These are phyloP conservation scores for Microhierax caerulescens DNA, from an alignment of 2,797 vertebrate species.

Conservation along the genomic window DNA sequence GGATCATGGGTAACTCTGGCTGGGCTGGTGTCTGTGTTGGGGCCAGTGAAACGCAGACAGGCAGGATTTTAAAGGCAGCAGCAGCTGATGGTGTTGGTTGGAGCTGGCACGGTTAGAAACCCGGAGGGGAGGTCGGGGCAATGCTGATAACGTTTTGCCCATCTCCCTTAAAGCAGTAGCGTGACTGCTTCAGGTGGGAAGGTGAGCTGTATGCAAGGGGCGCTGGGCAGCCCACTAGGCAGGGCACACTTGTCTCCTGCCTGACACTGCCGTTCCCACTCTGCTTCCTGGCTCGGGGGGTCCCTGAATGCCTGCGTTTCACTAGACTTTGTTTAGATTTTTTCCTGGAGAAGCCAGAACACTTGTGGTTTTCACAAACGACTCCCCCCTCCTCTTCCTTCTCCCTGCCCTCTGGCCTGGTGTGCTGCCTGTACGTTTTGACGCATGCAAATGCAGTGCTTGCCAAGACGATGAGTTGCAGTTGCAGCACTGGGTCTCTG, in stretches of 20 bases:
- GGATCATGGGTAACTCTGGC: background rate
- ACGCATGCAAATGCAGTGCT: background rate
- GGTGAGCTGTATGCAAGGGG: fast-evolving
- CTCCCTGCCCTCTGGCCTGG: conserved; percentile 26
- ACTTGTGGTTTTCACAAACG: conserved; percentile 15
- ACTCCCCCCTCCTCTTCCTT: background rate
- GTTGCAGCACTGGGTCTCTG: background rate
- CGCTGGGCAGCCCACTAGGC: background rate
- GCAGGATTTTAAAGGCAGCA: background rate
- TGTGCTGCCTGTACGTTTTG: background rate
- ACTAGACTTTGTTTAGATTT: background rate
- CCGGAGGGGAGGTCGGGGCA: fast-evolving
- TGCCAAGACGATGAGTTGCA: background rate
- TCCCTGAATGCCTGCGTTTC: background rate
- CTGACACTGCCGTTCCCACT: background rate
- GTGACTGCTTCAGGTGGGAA: background rate
- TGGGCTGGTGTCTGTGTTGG: background rate
- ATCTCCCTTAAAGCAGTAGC: background rate
- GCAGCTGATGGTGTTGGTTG: fast-evolving
- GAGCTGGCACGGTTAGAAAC: background rate
- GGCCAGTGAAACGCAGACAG: background rate
- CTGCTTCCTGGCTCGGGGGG: background rate
- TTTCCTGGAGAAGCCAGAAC: background rate
- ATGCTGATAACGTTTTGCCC: background rate
- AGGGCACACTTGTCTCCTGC: background rate